Conservation (phyloP, 92 coral and sea anemone genomes). For the Epizoanthus stellaris region DNA sequence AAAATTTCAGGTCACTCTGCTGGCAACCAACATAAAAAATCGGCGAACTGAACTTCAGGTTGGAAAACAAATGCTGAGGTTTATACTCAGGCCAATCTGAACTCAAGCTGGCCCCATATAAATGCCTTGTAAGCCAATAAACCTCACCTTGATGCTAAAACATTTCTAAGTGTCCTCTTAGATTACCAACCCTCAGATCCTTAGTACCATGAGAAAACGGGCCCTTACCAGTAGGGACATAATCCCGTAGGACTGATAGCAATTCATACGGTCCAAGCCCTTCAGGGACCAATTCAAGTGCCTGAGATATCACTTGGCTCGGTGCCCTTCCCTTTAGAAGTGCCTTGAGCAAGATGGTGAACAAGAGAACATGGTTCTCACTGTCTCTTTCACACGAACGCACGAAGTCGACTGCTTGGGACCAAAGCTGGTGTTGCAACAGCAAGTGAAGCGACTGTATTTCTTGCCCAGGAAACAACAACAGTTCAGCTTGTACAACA, state of each 20-base stretch:
- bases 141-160: conserved; percentile 33
- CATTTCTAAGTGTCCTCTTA: conserved; percentile 64
- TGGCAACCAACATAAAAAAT: too few species aligned
- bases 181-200: conserved; percentile 62
- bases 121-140: not conserved
- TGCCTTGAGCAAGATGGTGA: conserved; percentile 72
- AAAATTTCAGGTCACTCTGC: too few species aligned
- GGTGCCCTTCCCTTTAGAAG: conserved; percentile 68
- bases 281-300: conserved; percentile 70
- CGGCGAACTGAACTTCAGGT: too few species aligned
- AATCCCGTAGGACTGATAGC: conserved; percentile 60
- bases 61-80: too few species aligned
- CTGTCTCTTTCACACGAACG: conserved; percentile 55
- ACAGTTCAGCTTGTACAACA: conserved; percentile 71
- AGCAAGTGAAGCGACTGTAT: conserved; percentile 84
- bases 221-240: conserved; percentile 40
- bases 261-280: conserved; percentile 69
- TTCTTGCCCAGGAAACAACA: conserved; percentile 84
- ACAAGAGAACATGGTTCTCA: conserved; percentile 48
- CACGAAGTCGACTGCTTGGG: conserved; percentile 78
- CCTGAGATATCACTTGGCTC: conserved; percentile 57
- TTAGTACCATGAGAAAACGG: conserved; percentile 62
- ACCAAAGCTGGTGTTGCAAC: conserved; percentile 81
- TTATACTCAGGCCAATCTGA: too few species aligned
- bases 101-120: too few species aligned